Conservation (phyloP, 1,140 invertebrate species). For the Helicoverpa armigera region DNA sequence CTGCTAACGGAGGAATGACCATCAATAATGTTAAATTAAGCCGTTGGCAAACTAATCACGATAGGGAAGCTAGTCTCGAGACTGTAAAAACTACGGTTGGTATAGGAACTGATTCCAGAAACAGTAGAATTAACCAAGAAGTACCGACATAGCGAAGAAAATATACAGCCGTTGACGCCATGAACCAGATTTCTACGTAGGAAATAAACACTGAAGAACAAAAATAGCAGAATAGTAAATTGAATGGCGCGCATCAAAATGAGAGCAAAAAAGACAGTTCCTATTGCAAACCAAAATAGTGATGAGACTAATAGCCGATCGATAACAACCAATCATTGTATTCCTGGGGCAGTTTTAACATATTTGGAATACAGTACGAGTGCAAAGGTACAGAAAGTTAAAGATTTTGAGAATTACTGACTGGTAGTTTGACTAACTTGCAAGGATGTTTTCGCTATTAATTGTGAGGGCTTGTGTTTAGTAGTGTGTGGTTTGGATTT, state of each 20-base stretch:
- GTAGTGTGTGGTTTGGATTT: slow-evolving; percentile 16
- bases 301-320: neutral
- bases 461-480: slow-evolving; percentile 23
- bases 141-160: neutral
- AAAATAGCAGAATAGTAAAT: neutral
- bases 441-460: slow-evolving; percentile 29
- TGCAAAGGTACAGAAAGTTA: slow-evolving; percentile 4
- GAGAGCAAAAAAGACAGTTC: no score
- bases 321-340: neutral
- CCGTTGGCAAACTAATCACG: slow-evolving; percentile 48
- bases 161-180: neutral
- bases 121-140: neutral
- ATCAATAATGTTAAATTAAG: slow-evolving; percentile 42
- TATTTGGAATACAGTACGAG: neutral
- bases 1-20: slow-evolving; percentile 6
- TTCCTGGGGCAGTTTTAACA: neutral
- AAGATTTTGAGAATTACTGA: slow-evolving; percentile 21
- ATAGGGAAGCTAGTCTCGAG: slow-evolving; percentile 65
- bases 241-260: neutral
- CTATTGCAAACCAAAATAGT: neutral
- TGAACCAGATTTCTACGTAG: neutral
- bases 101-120: slow-evolving; percentile 44
- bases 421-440: slow-evolving; percentile 32
- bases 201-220: neutral
- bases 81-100: slow-evolving; percentile 63